Percentiles rank a stretch among this genome's conserved stretches.
phyloP scores from a whole-genome alignment of 2,797 vertebrate genomes.

The Rhinatrema bivittatum region DNA sequence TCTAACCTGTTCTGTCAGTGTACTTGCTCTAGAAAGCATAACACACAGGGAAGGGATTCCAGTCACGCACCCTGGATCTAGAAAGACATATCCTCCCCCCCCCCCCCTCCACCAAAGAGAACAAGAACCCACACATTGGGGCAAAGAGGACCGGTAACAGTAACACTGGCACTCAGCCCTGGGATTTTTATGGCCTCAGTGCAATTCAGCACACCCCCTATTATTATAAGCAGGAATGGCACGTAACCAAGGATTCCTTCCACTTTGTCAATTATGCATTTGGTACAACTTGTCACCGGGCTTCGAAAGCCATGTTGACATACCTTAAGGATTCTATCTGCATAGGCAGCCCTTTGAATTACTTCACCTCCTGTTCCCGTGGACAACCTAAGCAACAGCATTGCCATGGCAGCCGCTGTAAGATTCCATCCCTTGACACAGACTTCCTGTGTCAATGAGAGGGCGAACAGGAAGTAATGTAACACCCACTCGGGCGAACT shows the following conservation, averaged over 20 bases:
- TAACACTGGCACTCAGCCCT: too few relatives aligned
- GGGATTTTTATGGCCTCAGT: too few relatives aligned
- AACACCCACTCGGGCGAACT: conserved; percentile 12
- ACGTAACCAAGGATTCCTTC: conserved; percentile 24
- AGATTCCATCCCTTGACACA: background rate
- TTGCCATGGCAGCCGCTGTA: background rate
- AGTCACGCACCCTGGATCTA: too few relatives aligned
- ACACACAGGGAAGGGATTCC: too few relatives aligned
- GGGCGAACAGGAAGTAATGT: conserved; percentile 9
- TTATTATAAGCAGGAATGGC: conserved; percentile 2
- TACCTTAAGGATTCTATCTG: conserved; percentile 9
- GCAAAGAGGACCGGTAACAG: too few relatives aligned
- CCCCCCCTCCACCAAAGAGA: too few relatives aligned
- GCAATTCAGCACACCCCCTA: too few relatives aligned
- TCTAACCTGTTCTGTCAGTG: too few relatives aligned
- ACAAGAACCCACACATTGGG: too few relatives aligned
- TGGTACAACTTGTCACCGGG: conserved; percentile 31
- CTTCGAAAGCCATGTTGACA: conserved; percentile 26
- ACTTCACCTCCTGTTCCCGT: conserved; percentile 8
- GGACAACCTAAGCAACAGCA: background rate
- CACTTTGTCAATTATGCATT: conserved; percentile 17
- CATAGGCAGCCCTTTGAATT: conserved; percentile 1
- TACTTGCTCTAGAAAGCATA: too few relatives aligned
- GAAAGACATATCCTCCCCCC: too few relatives aligned
- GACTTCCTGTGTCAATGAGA: background rate